Evolutionary conservation across 1,140 invertebrate species (phyloP).

Genomic region (Plutomurus gul): DNA sequence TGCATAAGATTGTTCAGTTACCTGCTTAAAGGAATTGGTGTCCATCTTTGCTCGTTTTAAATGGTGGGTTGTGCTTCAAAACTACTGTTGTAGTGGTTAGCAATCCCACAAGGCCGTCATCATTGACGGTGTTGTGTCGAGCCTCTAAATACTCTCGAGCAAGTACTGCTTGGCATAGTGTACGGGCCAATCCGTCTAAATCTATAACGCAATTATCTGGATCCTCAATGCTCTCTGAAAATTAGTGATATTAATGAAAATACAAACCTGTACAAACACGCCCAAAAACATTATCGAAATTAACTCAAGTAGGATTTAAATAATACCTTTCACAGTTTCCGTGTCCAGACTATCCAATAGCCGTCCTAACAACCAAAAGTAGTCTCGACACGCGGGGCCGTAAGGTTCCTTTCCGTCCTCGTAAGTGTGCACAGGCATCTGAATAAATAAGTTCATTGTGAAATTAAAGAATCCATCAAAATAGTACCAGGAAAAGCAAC

Average conservation of each 20-base stretch:
- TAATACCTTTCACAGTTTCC: conserved; percentile 71
- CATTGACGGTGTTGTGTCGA: conserved; percentile 77
- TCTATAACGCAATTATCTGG: conserved; percentile 66
- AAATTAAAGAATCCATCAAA: too few relatives aligned
- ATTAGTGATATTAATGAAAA: conserved; percentile 2
- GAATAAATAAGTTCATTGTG: neutral
- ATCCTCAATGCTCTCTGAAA: conserved; percentile 62
- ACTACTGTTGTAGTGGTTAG: conserved; percentile 82
- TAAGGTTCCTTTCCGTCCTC: conserved; percentile 90
- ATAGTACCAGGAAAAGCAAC: neutral
- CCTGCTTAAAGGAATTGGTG: conserved; percentile 61
- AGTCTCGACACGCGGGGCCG: conserved; percentile 89
- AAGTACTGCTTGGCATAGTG: conserved; percentile 74
- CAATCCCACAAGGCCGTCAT: conserved; percentile 88
- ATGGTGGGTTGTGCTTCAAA: conserved; percentile 83
- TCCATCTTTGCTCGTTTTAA: conserved; percentile 79
- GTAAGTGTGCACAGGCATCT: conserved; percentile 33
- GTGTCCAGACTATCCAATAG: conserved; percentile 82
- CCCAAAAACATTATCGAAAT: too few relatives aligned
- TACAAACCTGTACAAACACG: conserved; percentile 9
- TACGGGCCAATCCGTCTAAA: conserved; percentile 74
- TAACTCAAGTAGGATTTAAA: too few relatives aligned
- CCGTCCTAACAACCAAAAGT: conserved; percentile 88
- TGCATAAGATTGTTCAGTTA: too few relatives aligned
- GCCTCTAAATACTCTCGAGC: conserved; percentile 80